Percentiles rank a stretch among this genome's conserved stretches.
These are phyloP conservation scores for Chaetops frenatus DNA, from an alignment of 2,113 vertebrate genomes.

Conservation along the genomic window DNA sequence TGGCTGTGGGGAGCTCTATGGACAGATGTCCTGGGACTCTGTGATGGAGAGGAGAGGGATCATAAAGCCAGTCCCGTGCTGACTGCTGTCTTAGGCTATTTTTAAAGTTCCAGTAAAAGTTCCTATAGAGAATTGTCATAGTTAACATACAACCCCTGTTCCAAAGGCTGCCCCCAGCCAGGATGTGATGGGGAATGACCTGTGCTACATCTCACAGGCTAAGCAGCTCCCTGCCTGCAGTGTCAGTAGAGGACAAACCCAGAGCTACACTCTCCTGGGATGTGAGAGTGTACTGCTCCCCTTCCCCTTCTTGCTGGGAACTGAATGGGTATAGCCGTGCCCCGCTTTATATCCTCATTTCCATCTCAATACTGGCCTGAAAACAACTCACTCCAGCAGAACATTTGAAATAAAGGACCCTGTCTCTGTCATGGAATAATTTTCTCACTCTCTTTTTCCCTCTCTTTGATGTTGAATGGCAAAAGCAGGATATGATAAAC, in stretches of 20 bases:
- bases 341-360: background rate
- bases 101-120: constrained; percentile 24
- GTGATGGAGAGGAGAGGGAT: constrained; percentile 46
- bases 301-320: background rate
- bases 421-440: background rate
- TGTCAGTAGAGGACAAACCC: background rate
- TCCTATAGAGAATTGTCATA: constrained; percentile 13
- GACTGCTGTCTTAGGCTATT: constrained; percentile 53
- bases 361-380: background rate
- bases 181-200: background rate
- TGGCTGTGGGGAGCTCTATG: background rate
- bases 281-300: rapidly evolving
- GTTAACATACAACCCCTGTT: background rate
- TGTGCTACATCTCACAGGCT: background rate
- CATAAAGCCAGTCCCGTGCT: constrained; percentile 15
- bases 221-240: background rate
- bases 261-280: rapidly evolving
- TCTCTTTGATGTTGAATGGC: background rate
- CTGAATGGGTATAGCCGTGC: background rate
- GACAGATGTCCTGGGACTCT: constrained; percentile 54
- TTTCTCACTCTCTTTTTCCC: background rate
- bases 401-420: background rate
- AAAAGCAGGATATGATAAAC: background rate
- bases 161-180: background rate
- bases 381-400: background rate